These are phyloP conservation scores for Apaloderma vittatum DNA, from an alignment of 2,113 vertebrate species.

Conservation along the genomic window DNA sequence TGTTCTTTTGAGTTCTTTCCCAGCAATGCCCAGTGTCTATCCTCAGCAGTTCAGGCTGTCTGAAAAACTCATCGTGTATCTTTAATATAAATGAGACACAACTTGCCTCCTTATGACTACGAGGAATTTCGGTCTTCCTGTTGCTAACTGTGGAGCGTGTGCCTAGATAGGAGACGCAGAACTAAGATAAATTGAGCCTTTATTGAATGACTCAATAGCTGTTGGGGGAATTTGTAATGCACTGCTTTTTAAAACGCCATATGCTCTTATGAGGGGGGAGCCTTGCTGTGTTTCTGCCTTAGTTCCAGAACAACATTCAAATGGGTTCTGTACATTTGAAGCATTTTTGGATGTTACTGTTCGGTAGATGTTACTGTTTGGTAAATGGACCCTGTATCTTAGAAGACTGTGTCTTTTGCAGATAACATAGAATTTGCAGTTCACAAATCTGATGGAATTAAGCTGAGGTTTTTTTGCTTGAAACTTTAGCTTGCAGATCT, in stretches of 20 bases:
- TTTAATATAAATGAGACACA: background rate
- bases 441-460: background rate
- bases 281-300: background rate
- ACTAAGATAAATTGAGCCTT: background rate
- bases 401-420: background rate
- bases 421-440: background rate
- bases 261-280: background rate
- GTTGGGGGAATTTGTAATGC: background rate
- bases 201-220: background rate
- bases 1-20: background rate
- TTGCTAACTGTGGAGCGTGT: accelerated
- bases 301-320: background rate
- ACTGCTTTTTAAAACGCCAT: background rate
- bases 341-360: background rate
- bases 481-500: background rate
- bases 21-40: background rate
- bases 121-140: background rate
- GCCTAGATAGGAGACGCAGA: background rate
- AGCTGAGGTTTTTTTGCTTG: background rate
- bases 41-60: background rate
- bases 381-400: background rate
- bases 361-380: background rate
- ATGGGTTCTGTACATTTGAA: background rate
- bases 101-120: background rate
- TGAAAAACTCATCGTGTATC: background rate